Evolutionary conservation across 2,888 invertebrate genomes (phyloP).

Genomic region (Agrochola circellaris): DNA sequence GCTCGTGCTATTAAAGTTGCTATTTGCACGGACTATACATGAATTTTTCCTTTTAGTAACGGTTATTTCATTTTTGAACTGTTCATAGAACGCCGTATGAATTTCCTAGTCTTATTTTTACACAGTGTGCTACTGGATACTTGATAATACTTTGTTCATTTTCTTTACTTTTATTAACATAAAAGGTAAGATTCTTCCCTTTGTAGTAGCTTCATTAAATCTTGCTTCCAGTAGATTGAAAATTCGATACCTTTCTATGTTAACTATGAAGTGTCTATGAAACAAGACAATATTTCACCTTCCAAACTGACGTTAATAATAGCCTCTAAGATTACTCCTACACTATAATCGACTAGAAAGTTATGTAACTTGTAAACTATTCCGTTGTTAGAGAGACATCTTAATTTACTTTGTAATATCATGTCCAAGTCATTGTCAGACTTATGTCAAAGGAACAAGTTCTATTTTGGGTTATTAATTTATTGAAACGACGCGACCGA

Average conservation of each 20-base stretch:
- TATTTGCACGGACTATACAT: too few species aligned
- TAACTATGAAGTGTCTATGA: neutral
- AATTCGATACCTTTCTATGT: conserved; percentile 15
- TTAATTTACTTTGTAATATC: conserved; percentile 21
- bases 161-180: neutral
- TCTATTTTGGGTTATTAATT: conserved; percentile 25
- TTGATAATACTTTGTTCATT: neutral
- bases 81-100: neutral
- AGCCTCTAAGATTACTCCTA: conserved; percentile 38
- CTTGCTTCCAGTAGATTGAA: neutral
- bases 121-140: too few species aligned
- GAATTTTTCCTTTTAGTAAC: too few species aligned
- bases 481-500: neutral
- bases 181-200: neutral
- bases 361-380: conserved; percentile 45
- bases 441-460: conserved; percentile 10
- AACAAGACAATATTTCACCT: conserved; percentile 29
- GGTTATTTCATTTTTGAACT: too few species aligned
- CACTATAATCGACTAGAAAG: conserved; percentile 42
- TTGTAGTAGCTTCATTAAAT: conserved; percentile 8
- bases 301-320: conserved; percentile 35
- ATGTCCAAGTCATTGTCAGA: conserved; percentile 27
- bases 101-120: neutral
- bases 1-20: too few species aligned
- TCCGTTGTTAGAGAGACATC: conserved; percentile 35